Conservation (phyloP, 2,113 vertebrate genomes). For the Callorhinus ursinus region DNA sequence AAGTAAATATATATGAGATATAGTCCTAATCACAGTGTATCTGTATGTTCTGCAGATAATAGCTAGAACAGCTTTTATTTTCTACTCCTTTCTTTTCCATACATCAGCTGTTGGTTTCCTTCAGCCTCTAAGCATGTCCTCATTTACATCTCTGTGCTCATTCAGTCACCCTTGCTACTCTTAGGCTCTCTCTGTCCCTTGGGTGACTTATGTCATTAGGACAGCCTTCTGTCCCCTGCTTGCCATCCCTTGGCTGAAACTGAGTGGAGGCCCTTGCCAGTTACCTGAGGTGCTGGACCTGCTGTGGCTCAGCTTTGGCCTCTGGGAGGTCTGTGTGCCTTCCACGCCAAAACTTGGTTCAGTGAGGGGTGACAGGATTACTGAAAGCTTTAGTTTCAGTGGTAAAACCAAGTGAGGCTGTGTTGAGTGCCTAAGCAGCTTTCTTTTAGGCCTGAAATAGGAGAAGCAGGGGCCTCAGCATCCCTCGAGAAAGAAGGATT, state of each 20-base stretch:
- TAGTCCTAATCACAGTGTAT: neutral
- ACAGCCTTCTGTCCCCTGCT: slow-evolving; percentile 64
- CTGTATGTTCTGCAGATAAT: neutral
- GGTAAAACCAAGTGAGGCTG: neutral
- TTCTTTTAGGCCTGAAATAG: slow-evolving; percentile 57
- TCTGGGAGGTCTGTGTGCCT: neutral
- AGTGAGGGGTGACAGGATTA: neutral
- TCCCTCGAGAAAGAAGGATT: slow-evolving; percentile 61
- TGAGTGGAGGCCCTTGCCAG: slow-evolving; percentile 55
- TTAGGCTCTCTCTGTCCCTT: slow-evolving; percentile 48
- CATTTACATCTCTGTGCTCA: neutral
- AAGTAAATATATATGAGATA: neutral
- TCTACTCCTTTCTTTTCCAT: neutral
- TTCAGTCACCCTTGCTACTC: slow-evolving; percentile 22
- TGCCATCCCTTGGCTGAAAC: slow-evolving; percentile 61
- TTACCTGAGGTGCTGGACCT: neutral
- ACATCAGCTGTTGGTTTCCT: neutral
- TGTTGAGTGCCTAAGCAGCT: neutral
- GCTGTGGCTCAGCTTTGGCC: neutral
- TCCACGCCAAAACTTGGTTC: neutral
- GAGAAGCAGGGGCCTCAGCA: neutral
- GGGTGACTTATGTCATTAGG: slow-evolving; percentile 72
- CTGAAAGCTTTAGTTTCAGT: slow-evolving; percentile 33
- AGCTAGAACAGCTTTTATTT: neutral
- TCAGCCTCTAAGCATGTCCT: neutral